Percentiles rank a stretch among this genome's conserved stretches.
Evolutionary conservation across 2,113 vertebrate species (phyloP).

Genomic region (Pao palembangensis): DNA sequence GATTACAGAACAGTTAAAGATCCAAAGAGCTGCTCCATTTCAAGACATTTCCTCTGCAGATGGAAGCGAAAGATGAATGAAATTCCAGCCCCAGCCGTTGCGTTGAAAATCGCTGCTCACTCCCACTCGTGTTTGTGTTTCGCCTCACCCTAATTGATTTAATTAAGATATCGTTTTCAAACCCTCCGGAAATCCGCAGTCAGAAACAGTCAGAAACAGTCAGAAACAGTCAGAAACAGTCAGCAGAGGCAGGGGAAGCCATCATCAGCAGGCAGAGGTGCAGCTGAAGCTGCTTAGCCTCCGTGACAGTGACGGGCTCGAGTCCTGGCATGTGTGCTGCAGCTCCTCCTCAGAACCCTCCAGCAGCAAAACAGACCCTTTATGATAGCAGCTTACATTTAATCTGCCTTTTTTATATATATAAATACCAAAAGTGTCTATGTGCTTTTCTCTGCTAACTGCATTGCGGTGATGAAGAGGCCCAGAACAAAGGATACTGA

Average conservation of each 20-base stretch:
- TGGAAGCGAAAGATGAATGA: constrained; percentile 5
- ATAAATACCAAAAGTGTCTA: background rate
- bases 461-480: background rate
- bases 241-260: constrained; percentile 3
- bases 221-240: constrained; percentile 13
- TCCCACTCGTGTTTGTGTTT: constrained; percentile 15
- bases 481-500: background rate
- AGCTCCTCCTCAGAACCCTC: constrained; percentile 5
- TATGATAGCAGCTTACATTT: constrained; percentile 3
- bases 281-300: constrained; percentile 31
- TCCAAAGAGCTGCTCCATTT: constrained; percentile 13
- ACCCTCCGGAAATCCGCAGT: constrained; percentile 8
- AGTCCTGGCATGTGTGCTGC: constrained; percentile 12
- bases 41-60: constrained; percentile 8
- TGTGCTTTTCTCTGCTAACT: background rate
- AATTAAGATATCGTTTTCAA: constrained; percentile 44
- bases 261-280: constrained; percentile 26
- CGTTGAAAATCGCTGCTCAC: background rate
- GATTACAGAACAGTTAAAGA: constrained; percentile 18
- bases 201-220: constrained; percentile 4
- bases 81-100: constrained; percentile 1
- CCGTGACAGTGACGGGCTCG: constrained; percentile 18
- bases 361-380: constrained; percentile 4
- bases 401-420: background rate
- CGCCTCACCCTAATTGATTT: constrained; percentile 39